Evolutionary conservation across 1,140 invertebrate genomes (phyloP), one percentile per base, ranked within the genome.

Genomic region (Rhopalosiphum padi): DNA sequence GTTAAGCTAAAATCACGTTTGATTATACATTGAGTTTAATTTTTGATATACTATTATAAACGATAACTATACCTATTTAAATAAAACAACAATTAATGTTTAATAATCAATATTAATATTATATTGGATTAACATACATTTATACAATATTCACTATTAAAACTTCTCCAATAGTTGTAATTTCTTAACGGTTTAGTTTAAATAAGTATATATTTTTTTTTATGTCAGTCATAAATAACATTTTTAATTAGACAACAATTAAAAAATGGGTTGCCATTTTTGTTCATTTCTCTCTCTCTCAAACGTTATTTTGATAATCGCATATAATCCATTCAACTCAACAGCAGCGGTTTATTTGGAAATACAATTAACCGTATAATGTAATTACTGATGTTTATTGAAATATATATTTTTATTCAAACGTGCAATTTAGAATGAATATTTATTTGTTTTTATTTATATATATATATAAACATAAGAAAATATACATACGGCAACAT

Each of bases 191-290:
- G 5, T 30, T 41, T 60, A 25, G 43, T 43, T 43, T n/a, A 77
- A 51, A 51, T 30, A 41, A 43, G 4, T 51, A 89, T 51, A 51
- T 21, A 51, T 51, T 35, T 37, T 23, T n/a, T 51, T 60, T 55
- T 41, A 60, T 23, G 35, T 55, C 37, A 41, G 53, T 41, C 35
- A 22, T 90, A 60, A 60, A 90, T 60, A 60, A 55, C 4, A 46
- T 43, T 60, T 60, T 60, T 55, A 90, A 60, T 90, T 1, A 90
- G n/a, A 37, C 35, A 6, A 51, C 88, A 1, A 30, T 30, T 53
- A 41, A 60, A 88, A 90, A 90, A 90, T 90, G 53, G 30, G 37
- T 60, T 18, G 35, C 1, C 35, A 90, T 90, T 60, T 60, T 55
- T 15, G 37, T 51, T 2, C 35, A 37, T 53, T 35, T 87, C 18